A percentile compares a stretch with the other conserved stretches of the same genome.
Evolutionary conservation across 2,113 vertebrate genomes (phyloP).

Genomic region (Bubalus kerabau): DNA sequence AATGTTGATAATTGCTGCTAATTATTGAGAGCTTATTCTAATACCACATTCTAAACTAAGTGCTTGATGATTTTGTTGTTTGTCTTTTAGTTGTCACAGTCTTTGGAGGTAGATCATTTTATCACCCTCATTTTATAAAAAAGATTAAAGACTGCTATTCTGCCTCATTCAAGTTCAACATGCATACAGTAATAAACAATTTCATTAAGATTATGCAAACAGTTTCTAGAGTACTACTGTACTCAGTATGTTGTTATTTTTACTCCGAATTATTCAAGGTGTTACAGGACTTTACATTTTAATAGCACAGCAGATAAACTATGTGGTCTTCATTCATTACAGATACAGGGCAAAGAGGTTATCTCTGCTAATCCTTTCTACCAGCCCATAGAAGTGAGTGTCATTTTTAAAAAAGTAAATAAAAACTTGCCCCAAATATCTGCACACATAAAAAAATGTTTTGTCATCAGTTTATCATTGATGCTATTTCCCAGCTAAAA

Average conservation of each 20-base stretch:
- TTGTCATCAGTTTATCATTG: background rate
- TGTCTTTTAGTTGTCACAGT: background rate
- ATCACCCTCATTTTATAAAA: background rate
- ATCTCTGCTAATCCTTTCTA: background rate
- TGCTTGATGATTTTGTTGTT: background rate
- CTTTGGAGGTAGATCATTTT: background rate
- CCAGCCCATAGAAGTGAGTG: background rate
- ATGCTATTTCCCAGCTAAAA: slow-evolving; percentile 57
- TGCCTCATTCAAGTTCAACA: background rate
- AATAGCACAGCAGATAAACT: background rate
- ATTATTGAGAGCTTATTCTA: slow-evolving; percentile 6
- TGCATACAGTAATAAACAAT: background rate
- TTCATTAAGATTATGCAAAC: background rate
- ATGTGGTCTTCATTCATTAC: background rate
- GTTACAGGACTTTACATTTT: background rate
- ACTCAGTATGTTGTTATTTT: background rate
- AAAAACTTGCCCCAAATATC: background rate
- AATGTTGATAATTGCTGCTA: background rate
- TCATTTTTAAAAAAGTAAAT: background rate
- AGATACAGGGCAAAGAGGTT: background rate
- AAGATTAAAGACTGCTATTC: background rate
- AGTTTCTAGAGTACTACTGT: background rate
- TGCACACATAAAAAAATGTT: background rate
- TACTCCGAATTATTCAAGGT: background rate
- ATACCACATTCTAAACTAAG: background rate